These are phyloP conservation scores for Tridacna gigas DNA, from an alignment of 2,888 invertebrate genomes.

Conservation along the genomic window DNA sequence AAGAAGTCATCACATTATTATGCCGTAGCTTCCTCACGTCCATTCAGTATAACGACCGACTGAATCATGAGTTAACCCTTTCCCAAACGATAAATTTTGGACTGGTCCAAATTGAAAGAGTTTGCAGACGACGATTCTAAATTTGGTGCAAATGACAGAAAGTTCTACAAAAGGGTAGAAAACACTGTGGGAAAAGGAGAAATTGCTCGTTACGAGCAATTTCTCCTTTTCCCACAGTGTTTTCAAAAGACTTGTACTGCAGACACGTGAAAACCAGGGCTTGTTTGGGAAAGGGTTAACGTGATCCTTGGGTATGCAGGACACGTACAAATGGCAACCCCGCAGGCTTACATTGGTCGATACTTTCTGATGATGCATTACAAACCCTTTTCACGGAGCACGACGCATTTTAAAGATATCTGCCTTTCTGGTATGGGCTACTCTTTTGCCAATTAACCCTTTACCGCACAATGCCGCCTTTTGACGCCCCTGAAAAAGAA, in stretches of 20 bases:
- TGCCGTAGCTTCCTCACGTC: no score
- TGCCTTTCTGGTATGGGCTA: no score
- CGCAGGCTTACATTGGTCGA: no score
- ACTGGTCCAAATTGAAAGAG: not conserved
- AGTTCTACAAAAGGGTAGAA: not conserved
- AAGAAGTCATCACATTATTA: no score
- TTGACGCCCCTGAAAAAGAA: not conserved
- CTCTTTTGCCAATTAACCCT: not conserved
- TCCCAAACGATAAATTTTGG: not conserved
- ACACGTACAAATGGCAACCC: no score
- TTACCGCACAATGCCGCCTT: not conserved
- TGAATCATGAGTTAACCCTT: not conserved
- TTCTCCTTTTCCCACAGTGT: conserved; percentile 8
- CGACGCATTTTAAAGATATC: no score
- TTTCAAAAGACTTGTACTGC: not conserved
- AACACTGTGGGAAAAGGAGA: conserved; percentile 6
- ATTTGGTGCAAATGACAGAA: no score
- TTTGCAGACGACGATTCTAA: no score
- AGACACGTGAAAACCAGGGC: not conserved
- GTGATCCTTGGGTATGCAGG: no score
- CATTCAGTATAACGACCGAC: no score
- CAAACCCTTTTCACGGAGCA: no score
- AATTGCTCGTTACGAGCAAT: conserved; percentile 6
- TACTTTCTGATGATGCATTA: no score
- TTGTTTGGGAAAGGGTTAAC: not conserved